Evolutionary conservation across 2,113 vertebrate genomes (phyloP), one percentile per base, ranked within the genome.

Genomic region (Colossoma macropomum): DNA sequence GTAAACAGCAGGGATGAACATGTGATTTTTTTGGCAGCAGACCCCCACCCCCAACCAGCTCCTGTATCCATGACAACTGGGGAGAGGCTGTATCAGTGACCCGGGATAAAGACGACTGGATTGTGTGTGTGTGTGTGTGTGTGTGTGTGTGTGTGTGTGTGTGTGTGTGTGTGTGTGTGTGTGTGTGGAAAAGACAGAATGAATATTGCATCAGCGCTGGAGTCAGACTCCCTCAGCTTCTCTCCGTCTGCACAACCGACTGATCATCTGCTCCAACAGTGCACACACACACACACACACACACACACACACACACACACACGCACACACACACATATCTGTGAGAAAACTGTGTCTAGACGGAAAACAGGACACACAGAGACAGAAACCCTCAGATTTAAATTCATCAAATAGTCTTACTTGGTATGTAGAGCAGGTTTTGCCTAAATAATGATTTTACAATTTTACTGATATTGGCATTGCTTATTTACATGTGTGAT

Each of bases 1-100:
- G 90, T 89, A 90, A 93, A 92, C 90, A 91, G 87, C 88, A 84
- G 80, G 81, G 85, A 83, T 80, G 56, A 68, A 70, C 84, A 70
- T 77, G 71, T 56, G 71, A 72, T 84, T 75, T 73, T 80, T 77
- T 70, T 56, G 79, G 86, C 56, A 66, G 12, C 50, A 71, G 76
- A 68, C 59, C 23, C 59, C 27, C 34, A 48, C 48, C 78, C 80
- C 76, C 52, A 28, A 60, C 76, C 56, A 60, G 30, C 34, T 23
- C 34, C 71, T 45, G 84, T 85, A 76, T 66, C 74, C 78, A 81
- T 85, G 72, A 66, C 84, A 76, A 85, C 84, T 54, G n/a, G 79
- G 65, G 79, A 80, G 65, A 28, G 52, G 21, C 79, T 17, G 65
- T 71, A 28, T 81, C 66, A 59, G 69, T 41, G 41, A 13, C 62